Base-by-base conservation (phyloP, 1,140 invertebrate genomes). In the Lepidurus arcticus region DNA sequence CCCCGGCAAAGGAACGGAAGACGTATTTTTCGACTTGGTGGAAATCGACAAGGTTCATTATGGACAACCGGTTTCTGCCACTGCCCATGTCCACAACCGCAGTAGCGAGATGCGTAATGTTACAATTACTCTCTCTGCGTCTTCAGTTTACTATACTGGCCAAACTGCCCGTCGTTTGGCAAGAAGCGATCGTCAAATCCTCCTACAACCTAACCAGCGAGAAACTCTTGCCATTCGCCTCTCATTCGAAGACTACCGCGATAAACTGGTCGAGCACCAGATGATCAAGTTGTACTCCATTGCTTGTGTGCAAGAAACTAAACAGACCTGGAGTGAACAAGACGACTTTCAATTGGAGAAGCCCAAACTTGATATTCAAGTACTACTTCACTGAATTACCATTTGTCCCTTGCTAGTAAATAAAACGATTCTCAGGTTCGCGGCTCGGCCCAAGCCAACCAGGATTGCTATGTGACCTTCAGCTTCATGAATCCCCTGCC, bases 71-170 rank as follows among this genome's bases (percentile, higher is more conserved):
- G 92, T 92, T 83, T 85, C 86, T 53, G 87, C 92, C 8, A 87
- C 86, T 1, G 88, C 93, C 7, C 87, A 89, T 44, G 89, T 92
- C 76, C 85, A 65, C 73, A 93, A 93, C 80, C 90, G 88, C 81
- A 89, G 89, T 8, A 81, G 87, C 3, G 84, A 91, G 81, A 84
- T 85, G 42, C 86, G 92, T 73, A 91, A 86, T 8, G 87, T 94
- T 26, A 88, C 89, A 76, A 88, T 90, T 0, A 88, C 88, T 9
- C 81, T 93, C 42, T 88, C 88, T 10, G 89, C 91, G 0, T 88
- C 87, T 7, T 92, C 90, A 80, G 88, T 93, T 13, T 93, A 90
- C 83, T 94, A 93, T 82, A 94, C 90, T 21, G 93, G 93, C 43
- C 88, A 92, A 44, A 89, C 88, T 82, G 90, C 89, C 81, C 78